phyloP scores from a whole-genome alignment of 1,140 invertebrate genomes.

The Dryas iulia region DNA sequence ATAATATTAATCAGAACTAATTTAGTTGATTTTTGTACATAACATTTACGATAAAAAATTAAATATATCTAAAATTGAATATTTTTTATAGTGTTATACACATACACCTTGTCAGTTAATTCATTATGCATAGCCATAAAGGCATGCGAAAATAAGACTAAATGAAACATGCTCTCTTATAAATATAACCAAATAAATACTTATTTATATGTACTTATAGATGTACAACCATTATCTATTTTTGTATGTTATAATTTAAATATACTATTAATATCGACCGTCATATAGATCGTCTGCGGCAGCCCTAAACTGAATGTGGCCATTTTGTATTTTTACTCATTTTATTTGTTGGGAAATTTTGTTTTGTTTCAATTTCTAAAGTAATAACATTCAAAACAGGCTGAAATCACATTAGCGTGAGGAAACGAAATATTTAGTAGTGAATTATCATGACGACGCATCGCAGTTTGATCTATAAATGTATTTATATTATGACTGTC shows the following conservation, averaged over 20 bases:
- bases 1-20: too few species aligned
- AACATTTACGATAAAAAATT: too few species aligned
- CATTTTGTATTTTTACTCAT: neutral
- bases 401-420: neutral
- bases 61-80: neutral
- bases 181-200: neutral
- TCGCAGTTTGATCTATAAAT: neutral
- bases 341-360: neutral
- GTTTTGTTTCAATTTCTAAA: neutral
- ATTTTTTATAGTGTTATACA: neutral
- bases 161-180: neutral
- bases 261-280: neutral
- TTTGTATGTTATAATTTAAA: neutral
- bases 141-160: neutral
- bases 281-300: neutral
- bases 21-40: too few species aligned
- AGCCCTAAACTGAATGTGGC: neutral
- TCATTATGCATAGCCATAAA: neutral
- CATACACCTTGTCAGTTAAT: neutral
- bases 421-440: neutral
- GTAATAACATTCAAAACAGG: neutral
- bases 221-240: too few species aligned
- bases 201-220: too few species aligned
- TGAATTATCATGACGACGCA: neutral
- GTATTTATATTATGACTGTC: neutral